Conservation (phyloP, 2,113 vertebrate species). For the Oxyruncus cristatus region DNA sequence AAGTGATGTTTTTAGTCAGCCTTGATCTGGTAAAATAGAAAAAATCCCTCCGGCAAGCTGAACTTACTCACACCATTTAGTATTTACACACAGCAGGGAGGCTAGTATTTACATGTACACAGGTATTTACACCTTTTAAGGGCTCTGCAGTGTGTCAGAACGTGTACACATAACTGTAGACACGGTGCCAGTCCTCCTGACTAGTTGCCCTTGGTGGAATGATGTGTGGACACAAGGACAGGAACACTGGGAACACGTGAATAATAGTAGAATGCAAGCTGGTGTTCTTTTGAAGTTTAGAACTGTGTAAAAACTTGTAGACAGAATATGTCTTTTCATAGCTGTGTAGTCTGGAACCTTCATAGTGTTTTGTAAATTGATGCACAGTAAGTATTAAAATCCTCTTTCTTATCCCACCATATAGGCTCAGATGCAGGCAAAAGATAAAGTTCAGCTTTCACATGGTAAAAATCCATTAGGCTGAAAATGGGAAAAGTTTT, state of each 20-base stretch:
- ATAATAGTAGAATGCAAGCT: neutral
- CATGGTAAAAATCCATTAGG: neutral
- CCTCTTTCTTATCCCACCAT: neutral
- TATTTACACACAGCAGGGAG: conserved; percentile 14
- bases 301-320: neutral
- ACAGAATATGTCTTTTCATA: neutral
- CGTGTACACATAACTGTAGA: accelerated
- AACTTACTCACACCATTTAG: neutral
- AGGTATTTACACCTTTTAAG: conserved; percentile 3
- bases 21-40: conserved; percentile 2
- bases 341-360: neutral
- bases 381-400: neutral
- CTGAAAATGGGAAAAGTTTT: neutral
- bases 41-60: conserved; percentile 3
- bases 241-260: neutral
- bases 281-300: neutral
- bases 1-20: conserved; percentile 12
- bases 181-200: neutral
- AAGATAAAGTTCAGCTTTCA: neutral
- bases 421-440: neutral
- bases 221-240: neutral
- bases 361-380: neutral
- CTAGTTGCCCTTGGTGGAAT: neutral
- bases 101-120: neutral
- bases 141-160: neutral